phyloP scores from a whole-genome alignment of 92 coral and sea anemone species.

The Pocillopora meandrina region DNA sequence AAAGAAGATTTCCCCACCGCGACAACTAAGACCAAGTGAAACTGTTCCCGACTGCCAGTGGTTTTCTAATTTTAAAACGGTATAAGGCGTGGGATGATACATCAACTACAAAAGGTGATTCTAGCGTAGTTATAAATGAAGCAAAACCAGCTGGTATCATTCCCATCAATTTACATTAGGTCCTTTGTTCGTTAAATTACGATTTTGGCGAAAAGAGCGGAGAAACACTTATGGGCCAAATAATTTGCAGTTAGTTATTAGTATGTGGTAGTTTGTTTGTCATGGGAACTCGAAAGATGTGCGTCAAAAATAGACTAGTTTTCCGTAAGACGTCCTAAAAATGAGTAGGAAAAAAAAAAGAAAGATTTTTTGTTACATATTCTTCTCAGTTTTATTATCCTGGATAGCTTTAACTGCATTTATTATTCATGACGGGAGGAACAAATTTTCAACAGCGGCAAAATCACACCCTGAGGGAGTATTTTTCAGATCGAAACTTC shows the following conservation, averaged over 20 bases:
- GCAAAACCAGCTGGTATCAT: constrained; percentile 69
- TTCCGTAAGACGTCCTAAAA: constrained; percentile 3
- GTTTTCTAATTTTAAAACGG: constrained; percentile 11
- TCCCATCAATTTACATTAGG: constrained; percentile 58
- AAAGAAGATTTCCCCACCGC: neutral
- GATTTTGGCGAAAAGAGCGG: constrained; percentile 5
- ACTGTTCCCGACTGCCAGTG: neutral
- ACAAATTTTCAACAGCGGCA: neutral
- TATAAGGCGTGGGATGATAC: constrained; percentile 13
- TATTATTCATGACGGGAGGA: constrained; percentile 2
- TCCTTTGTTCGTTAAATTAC: constrained; percentile 35
- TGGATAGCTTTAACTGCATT: neutral
- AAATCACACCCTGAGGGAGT: neutral
- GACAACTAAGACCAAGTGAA: neutral
- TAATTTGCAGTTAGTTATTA: neutral
- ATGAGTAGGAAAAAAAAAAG: neutral
- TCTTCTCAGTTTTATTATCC: constrained; percentile 3
- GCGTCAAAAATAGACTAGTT: neutral
- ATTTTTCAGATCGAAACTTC: neutral
- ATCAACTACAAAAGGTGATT: constrained; percentile 27
- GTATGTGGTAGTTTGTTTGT: constrained; percentile 6
- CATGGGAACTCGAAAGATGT: constrained; percentile 33
- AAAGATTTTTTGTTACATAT: neutral
- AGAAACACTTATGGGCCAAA: neutral
- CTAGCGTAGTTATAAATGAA: constrained; percentile 4